Percentiles rank a stretch among this genome's conserved stretches.
Conservation (phyloP, 2,888 invertebrate species). For the Protula sp. region DNA sequence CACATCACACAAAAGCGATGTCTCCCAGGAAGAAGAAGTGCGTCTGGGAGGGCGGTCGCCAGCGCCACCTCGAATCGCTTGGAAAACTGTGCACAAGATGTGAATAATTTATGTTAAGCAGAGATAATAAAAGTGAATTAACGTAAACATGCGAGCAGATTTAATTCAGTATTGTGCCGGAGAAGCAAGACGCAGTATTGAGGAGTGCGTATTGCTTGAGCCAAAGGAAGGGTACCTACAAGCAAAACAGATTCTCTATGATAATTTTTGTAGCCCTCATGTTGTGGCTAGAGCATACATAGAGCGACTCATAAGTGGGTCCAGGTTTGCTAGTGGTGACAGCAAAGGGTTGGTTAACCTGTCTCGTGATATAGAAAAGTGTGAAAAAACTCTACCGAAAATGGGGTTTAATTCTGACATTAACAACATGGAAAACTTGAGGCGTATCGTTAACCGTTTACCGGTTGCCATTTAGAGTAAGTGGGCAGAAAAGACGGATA, state of each 20-base stretch:
- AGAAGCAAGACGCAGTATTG: neutral
- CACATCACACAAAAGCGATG: too few relatives aligned
- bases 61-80: too few relatives aligned
- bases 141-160: too few relatives aligned
- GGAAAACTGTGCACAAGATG: too few relatives aligned
- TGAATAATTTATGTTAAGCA: too few relatives aligned
- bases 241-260: neutral
- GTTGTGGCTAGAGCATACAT: neutral
- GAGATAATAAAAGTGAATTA: too few relatives aligned
- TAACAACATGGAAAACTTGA: neutral
- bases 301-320: neutral
- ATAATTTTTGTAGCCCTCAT: neutral
- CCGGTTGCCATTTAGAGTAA: neutral
- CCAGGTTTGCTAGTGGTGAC: neutral
- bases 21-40: too few relatives aligned
- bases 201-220: neutral
- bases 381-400: neutral
- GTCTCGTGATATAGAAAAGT: neutral
- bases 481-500: neutral
- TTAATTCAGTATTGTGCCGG: neutral
- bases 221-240: neutral
- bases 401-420: neutral
- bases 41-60: too few relatives aligned
- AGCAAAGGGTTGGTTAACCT: neutral
- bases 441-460: neutral